phyloP scores from a whole-genome alignment of 2,888 invertebrate genomes.

The Drosophila stalkeri region DNA sequence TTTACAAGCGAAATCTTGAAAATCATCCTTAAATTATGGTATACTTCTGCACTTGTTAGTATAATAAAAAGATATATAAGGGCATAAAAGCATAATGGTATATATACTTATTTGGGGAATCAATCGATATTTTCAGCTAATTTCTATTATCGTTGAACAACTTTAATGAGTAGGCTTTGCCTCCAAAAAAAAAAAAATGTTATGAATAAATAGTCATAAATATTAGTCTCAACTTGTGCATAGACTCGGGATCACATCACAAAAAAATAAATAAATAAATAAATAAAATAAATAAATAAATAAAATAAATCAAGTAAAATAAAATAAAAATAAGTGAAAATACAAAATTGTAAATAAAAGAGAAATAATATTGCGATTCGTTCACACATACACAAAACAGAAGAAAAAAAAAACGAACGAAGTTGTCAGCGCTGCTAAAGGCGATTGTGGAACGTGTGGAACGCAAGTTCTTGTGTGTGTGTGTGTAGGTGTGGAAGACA shows the following conservation, averaged over 20 bases:
- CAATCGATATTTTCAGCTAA: neutral
- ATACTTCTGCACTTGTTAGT: too few relatives aligned
- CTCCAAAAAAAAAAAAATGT: too few relatives aligned
- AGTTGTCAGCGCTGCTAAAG: constrained; percentile 30
- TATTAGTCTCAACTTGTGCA: neutral
- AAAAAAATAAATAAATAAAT: neutral
- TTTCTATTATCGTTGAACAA: neutral
- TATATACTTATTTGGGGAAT: neutral
- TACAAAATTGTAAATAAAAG: neutral
- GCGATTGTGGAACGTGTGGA: constrained; percentile 26
- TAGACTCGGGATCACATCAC: neutral
- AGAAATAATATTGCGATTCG: neutral
- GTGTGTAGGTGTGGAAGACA: constrained; percentile 7
- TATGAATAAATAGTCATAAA: too few relatives aligned
- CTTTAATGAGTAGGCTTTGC: constrained; percentile 2
- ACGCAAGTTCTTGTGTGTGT: constrained; percentile 4
- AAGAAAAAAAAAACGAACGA: neutral
- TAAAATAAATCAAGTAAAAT: neutral
- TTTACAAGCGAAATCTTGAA: too few relatives aligned
- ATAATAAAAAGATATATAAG: too few relatives aligned
- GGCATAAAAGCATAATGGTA: too few relatives aligned
- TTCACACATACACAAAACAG: neutral
- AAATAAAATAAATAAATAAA: neutral
- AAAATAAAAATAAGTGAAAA: neutral
- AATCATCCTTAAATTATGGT: too few relatives aligned